Percentiles rank a stretch among this genome's conserved stretches.
Evolutionary conservation across 2,888 invertebrate species (phyloP).

Genomic region (Archaeoteleia sp.): DNA sequence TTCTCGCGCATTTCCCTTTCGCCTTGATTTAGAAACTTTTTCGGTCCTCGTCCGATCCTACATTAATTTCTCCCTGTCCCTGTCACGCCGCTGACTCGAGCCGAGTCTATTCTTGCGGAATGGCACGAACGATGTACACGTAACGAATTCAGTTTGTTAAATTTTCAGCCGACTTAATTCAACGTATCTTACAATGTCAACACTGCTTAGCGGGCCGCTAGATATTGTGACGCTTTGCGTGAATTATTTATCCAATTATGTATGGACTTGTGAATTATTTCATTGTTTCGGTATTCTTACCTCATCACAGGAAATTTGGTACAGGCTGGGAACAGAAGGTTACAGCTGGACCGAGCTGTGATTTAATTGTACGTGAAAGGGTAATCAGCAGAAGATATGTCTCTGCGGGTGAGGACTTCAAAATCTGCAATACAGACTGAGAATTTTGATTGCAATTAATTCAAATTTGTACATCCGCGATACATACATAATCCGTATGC

Average conservation of each 20-base stretch:
- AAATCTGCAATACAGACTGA: no score
- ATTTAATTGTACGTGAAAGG: no score
- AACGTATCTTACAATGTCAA: slow-evolving; percentile 5
- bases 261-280: no score
- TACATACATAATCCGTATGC: no score
- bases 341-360: no score
- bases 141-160: slow-evolving; percentile 7
- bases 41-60: slow-evolving; percentile 4
- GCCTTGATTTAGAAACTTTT: slow-evolving; percentile 8
- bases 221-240: slow-evolving; percentile 1
- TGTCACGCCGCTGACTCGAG: neutral
- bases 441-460: no score
- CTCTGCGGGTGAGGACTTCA: no score
- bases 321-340: no score
- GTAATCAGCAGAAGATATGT: no score
- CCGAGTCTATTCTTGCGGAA: neutral
- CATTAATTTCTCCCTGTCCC: slow-evolving; percentile 9
- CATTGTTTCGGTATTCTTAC: no score
- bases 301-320: no score
- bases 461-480: no score
- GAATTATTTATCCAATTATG: neutral
- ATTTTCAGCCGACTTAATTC: slow-evolving; percentile 5
- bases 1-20: slow-evolving; percentile 8
- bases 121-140: slow-evolving; percentile 7
- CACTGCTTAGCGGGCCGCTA: neutral